Evolutionary conservation across 2,888 invertebrate species (phyloP).

Genomic region (Drosophila meridiana): DNA sequence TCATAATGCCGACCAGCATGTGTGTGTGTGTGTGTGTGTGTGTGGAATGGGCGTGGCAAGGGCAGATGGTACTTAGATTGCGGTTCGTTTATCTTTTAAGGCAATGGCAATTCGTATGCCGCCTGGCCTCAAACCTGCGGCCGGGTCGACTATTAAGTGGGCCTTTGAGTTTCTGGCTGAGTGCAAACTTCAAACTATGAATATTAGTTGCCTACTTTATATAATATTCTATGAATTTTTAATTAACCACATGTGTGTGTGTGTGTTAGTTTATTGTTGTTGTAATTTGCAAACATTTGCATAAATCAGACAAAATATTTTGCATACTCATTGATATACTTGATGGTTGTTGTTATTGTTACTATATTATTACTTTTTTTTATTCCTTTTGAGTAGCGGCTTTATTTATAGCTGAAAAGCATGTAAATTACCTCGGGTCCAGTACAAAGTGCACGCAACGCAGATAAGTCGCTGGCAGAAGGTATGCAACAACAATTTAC

Average conservation of each 20-base stretch:
- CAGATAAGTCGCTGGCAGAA: conserved; percentile 67
- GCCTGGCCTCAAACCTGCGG: conserved; percentile 36
- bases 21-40: conserved; percentile 2
- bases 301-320: conserved; percentile 63
- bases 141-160: conserved; percentile 42
- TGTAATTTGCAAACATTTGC: conserved; percentile 53
- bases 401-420: conserved; percentile 68
- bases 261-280: neutral
- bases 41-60: conserved; percentile 13
- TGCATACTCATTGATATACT: conserved; percentile 11
- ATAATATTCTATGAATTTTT: conserved; percentile 76
- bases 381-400: conserved; percentile 22
- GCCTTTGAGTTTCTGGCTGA: conserved; percentile 58
- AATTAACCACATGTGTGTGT: conserved; percentile 47
- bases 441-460: conserved; percentile 50
- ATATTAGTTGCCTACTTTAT: conserved; percentile 72
- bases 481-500: conserved; percentile 48
- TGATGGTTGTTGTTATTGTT: neutral
- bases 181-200: conserved; percentile 63
- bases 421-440: conserved; percentile 67
- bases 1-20: conserved; percentile 56
- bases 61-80: conserved; percentile 34
- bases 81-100: conserved; percentile 60
- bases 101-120: conserved; percentile 29
- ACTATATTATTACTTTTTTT: neutral